A percentile compares a stretch with the other conserved stretches of the same genome.
phyloP scores from a whole-genome alignment of 2,797 vertebrate genomes.

The Limnodromus scolopaceus region DNA sequence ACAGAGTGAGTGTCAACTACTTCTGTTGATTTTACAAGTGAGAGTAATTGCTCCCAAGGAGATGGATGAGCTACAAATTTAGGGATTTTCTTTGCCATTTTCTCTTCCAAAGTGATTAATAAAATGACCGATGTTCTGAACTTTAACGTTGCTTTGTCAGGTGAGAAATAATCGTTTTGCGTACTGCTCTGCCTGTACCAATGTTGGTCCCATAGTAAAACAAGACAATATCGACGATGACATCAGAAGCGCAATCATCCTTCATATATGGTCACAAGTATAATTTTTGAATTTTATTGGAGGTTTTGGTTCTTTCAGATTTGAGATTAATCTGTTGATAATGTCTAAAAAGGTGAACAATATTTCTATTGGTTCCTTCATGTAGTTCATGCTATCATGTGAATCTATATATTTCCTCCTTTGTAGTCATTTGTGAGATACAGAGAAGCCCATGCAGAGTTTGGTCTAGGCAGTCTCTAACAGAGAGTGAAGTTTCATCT shows the following conservation, averaged over 20 bases:
- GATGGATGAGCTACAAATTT: neutral
- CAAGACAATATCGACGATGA: neutral
- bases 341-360: constrained; percentile 60
- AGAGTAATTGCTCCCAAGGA: neutral
- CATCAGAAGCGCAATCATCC: neutral
- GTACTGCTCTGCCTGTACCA: neutral
- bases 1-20: fast-evolving
- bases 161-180: neutral
- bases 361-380: constrained; percentile 59
- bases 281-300: constrained; percentile 51
- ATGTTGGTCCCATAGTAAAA: neutral
- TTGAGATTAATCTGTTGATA: constrained; percentile 50
- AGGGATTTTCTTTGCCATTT: neutral
- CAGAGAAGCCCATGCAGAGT: neutral
- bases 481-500: neutral
- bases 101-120: neutral
- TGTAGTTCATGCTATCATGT: neutral
- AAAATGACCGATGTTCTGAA: neutral
- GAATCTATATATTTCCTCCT: constrained; percentile 48
- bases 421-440: neutral
- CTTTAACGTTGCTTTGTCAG: neutral
- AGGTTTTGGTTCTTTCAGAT: constrained; percentile 16
- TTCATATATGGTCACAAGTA: constrained; percentile 59
- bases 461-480: neutral
- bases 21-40: neutral